Evolutionary conservation across 1,140 invertebrate genomes (phyloP), one percentile per base, ranked within the genome.

Genomic region (Drosophila suzukii): DNA sequence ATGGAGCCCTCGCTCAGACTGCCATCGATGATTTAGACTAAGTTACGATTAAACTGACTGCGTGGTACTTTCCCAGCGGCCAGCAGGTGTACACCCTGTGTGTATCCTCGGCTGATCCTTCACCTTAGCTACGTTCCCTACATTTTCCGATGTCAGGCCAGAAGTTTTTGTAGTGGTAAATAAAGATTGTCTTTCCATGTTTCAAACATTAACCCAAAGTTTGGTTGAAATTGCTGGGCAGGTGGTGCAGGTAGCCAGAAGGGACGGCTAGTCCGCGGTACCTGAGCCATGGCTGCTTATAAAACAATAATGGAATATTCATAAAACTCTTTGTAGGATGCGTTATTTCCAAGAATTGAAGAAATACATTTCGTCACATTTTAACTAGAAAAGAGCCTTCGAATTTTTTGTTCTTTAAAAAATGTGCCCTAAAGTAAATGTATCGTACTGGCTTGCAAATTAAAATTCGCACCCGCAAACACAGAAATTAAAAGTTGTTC

Each of bases 161-260:
- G 13, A 56, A 38, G 43, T 38, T 78, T 49, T 49, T 68, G 39
- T 75, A 63, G 32, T 58, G 56, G 55, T 80, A 65, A 84, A 88
- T 57, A 78, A 62, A 65, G 72, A 77, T 61, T 74, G 84, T 90
- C 85, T 90, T 90, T 90, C 85, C 81, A 89, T 89, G 84, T 89
- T 90, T 65, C 32, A 89, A 89, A 90, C 84, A 89, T 75, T 66
- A 54, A 72, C 12, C 13, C 3, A 13, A 34, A n/a, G 6, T n/a
- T 39, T 39, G 2, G 24, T 7, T 46, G 24, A 4, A 38, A 17
- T 51, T 44, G 49, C 30, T 61, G 41, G 49, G 17, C 12, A 39
- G 11, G 27, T 62, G 6, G 13, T 56, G 2, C 75, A 70, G 76
- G 68, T 78, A 81, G 56, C 0, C 20, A 3, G 6, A 34, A 20